phyloP scores from a whole-genome alignment of 2,797 vertebrate genomes.

The Neomorphus geoffroyi region DNA sequence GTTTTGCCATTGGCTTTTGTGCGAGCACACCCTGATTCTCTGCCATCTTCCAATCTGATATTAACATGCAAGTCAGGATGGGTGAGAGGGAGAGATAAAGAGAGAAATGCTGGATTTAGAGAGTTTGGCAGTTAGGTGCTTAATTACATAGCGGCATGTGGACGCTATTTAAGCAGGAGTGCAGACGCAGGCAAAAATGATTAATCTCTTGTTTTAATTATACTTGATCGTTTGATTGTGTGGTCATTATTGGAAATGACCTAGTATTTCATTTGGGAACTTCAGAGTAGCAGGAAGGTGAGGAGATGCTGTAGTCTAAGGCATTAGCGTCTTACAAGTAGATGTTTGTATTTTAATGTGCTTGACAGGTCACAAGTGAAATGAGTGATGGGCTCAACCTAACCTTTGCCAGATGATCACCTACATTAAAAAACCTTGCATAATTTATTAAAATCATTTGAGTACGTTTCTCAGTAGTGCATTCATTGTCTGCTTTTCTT shows the following conservation, averaged over 20 bases:
- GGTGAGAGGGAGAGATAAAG: neutral
- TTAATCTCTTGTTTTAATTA: constrained; percentile 46
- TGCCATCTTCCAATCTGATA: constrained; percentile 16
- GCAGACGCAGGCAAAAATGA: constrained; percentile 58
- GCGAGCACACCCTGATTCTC: neutral
- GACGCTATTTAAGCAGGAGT: constrained; percentile 43
- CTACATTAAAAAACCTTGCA: constrained; percentile 36
- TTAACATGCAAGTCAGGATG: constrained; percentile 75
- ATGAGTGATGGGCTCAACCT: constrained; percentile 63
- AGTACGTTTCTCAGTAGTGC: neutral
- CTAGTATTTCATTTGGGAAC: constrained; percentile 56
- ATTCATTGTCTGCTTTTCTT: constrained; percentile 12
- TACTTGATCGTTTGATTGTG: constrained; percentile 41
- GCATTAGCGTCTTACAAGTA: constrained; percentile 11
- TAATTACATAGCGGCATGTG: constrained; percentile 65
- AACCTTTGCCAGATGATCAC: constrained; percentile 63
- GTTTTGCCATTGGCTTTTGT: neutral
- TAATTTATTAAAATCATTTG: constrained; percentile 62
- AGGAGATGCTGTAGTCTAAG: constrained; percentile 4
- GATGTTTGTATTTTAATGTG: constrained; percentile 36
- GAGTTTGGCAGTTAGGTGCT: constrained; percentile 57
- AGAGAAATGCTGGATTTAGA: constrained; percentile 41
- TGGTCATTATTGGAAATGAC: constrained; percentile 63
- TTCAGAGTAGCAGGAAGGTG: constrained; percentile 5
- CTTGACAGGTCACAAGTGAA: constrained; percentile 40